Base-by-base conservation (phyloP, 1,140 invertebrate species). In the Achatina immaculata region DNA sequence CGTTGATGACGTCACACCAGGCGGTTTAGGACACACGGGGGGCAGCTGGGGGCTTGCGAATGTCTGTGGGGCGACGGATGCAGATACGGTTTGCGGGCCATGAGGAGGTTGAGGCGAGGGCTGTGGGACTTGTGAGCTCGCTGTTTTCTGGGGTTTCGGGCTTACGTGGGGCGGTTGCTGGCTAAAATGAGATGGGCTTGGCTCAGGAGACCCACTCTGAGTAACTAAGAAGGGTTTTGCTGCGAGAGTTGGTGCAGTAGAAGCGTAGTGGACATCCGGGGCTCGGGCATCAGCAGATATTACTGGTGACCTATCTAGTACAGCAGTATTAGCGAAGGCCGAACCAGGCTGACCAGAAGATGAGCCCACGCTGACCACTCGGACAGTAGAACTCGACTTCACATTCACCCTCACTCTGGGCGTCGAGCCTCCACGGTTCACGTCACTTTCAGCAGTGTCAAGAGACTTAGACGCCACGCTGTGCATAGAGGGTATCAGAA, bases 391-490 rank as follows among this genome's bases (percentile, higher is more conserved):
- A 21, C 34, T 28, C 38, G 36, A 71, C 3, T 51, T n/a, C 1
- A 38, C 78, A 28, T 34, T 43, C 34, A 80, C 58, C 6, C 21
- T 62, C 7, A 34, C 48, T 9, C 45, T 45, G 16, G 72, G 0
- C 36, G 38, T 36, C 14, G 43, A 6, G 3, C 40, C 42, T 19
- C 58, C 40, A 3, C 24, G 16, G 21, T 9, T 48, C 2, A 42
- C 16, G 0, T 51, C 43, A 9, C 55, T 42, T 21, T 31, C 48
- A 16, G 66, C 31, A 34, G 42, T 66, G 38, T 43, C 40, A 28
- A 45, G 69, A 24, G 78, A 69, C 9, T 80, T 43, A 14, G 68
- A 71, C 2, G 62, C 68, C 31, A 69, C 65, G 76, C 65, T 48
- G 45, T 80, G 66, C 1, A 42, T 48, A 48, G 78, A 71, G 14